Evolutionary conservation across 2,888 invertebrate species (phyloP).

Genomic region (Pelosia muscerda): DNA sequence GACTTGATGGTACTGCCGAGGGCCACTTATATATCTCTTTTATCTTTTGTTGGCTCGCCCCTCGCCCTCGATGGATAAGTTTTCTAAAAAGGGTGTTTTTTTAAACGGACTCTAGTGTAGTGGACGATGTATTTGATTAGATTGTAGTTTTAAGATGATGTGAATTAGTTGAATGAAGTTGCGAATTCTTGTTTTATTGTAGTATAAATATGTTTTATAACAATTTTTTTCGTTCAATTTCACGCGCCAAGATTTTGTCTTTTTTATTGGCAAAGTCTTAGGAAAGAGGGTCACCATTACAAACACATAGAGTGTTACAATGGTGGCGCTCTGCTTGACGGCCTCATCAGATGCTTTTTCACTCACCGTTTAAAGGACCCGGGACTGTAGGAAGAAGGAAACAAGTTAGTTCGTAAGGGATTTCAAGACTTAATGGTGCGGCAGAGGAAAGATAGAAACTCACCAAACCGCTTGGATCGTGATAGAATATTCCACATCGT

Average conservation of each 20-base stretch:
- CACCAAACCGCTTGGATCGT: too few relatives aligned
- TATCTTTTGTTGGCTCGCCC: conserved; percentile 83
- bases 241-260: not conserved
- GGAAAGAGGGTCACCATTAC: too few relatives aligned
- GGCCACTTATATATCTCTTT: conserved; percentile 87
- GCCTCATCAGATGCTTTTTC: too few relatives aligned
- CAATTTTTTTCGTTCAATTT: not conserved
- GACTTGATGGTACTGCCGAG: conserved; percentile 86
- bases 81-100: conserved; percentile 72
- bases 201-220: conserved; percentile 20
- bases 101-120: conserved; percentile 56
- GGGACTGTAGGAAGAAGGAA: too few relatives aligned
- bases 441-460: too few relatives aligned
- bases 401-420: too few relatives aligned
- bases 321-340: too few relatives aligned
- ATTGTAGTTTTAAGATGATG: conserved; percentile 42
- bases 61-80: conserved; percentile 74
- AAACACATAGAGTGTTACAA: too few relatives aligned
- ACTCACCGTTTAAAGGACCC: too few relatives aligned
- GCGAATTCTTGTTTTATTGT: conserved; percentile 24
- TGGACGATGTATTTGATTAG: conserved; percentile 43
- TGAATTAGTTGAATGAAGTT: conserved; percentile 27
- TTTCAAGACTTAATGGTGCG: too few relatives aligned
- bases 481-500: too few relatives aligned
- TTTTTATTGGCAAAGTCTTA: too few relatives aligned